Conservation (phyloP, 2,888 invertebrate species). For the Ophion ventricosus region DNA sequence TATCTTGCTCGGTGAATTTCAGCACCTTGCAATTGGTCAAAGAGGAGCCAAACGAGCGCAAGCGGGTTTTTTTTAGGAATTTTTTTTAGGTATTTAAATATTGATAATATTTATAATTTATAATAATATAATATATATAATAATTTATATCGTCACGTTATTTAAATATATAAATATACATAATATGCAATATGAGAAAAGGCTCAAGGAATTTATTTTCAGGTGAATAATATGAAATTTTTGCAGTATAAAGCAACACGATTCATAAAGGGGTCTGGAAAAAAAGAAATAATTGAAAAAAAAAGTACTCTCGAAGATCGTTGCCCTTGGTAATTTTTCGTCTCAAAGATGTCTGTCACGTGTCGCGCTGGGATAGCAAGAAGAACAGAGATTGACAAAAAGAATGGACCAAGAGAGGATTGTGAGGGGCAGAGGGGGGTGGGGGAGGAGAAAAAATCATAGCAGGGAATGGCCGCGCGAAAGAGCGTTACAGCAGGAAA, state of each 20-base stretch:
- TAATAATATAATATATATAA: too few species aligned
- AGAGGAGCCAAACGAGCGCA: not conserved
- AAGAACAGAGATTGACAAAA: constrained; percentile 26
- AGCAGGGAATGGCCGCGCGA: constrained; percentile 20
- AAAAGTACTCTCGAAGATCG: constrained; percentile 3
- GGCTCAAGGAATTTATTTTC: too few species aligned
- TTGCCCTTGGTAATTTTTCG: constrained; percentile 20
- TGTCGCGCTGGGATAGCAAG: constrained; percentile 14
- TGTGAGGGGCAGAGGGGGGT: not conserved
- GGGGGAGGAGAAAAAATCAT: constrained; percentile 25
- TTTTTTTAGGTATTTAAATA: too few species aligned
- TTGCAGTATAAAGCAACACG: too few species aligned
- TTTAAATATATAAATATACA: too few species aligned
- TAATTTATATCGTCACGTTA: too few species aligned
- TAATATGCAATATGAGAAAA: too few species aligned
- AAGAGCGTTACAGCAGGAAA: constrained; percentile 32
- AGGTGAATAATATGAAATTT: too few species aligned
- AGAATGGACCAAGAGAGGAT: not conserved
- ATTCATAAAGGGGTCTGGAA: too few species aligned
- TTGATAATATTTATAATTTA: too few species aligned
- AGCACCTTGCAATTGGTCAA: not conserved
- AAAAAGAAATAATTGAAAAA: not conserved
- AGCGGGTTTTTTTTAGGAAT: too few species aligned
- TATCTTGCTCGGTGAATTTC: not conserved
- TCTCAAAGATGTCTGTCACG: constrained; percentile 3